Base-by-base conservation (phyloP, 1,140 invertebrate genomes). In the Diuraphis noxia region DNA sequence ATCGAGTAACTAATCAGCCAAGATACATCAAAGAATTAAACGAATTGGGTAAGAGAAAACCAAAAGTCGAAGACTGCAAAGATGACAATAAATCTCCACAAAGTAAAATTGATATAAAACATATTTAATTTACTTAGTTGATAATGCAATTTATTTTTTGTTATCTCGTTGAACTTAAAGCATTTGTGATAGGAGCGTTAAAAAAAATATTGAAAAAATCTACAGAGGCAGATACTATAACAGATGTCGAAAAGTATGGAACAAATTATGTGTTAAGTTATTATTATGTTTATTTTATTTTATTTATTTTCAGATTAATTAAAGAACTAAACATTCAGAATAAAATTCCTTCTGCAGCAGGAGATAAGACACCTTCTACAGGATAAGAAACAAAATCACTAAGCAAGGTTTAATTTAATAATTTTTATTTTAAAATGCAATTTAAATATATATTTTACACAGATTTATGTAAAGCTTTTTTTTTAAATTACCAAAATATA, bases 201-300 rank as follows among this genome's bases (percentile, higher is more conserved):
- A 46, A 86, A 38, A 86, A 86, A 25, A 49, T 86, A 52, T 52
- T 86, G 19, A 34, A 49, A 10, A 49, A 49, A 19, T 13, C 85
- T 17, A 43, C 41, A 46, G 82, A 84, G 2, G 41, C 6, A 17
- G 25, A n/a, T 6, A 84, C 43, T 36, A 86, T 25, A 52, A 23
- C 85, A 25, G 43, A 86, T 2, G 85, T 86, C 3, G 85, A 86
- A 86, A 46, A 86, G 85, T 86, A 52, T 25, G 85, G 38, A 25
- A 30, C 23, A 72, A 0, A 38, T 41, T 4, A 40, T 81, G 38
- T 40, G n/a, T 72, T n/a, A 1, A 17, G n/a, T 72, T 72, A n/a
- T 72, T 72, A 72, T 72, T 19, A 46, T 46, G 8, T 30, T 36
- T 10, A 30, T 82, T 82, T n/a, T 40, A 40, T 40, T 41, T 34